Conservation (phyloP, 1,140 invertebrate genomes). For the Rhagoletis pomonella region DNA sequence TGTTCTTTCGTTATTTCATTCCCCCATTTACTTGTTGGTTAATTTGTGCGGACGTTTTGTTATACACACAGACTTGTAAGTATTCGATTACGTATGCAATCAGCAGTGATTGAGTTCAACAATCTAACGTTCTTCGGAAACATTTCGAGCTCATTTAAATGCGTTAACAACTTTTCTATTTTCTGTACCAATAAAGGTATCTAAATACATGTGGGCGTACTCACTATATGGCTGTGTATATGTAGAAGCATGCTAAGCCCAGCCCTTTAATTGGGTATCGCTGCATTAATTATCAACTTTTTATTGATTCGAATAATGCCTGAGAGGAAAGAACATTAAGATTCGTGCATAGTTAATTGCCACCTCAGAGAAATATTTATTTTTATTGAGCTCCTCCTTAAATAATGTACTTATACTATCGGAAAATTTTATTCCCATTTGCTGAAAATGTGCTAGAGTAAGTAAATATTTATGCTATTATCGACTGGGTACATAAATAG, state of each 20-base stretch:
- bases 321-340: not conserved
- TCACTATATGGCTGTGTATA: not conserved
- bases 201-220: not conserved
- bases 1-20: not conserved
- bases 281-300: not conserved
- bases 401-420: too few relatives aligned
- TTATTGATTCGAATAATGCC: not conserved
- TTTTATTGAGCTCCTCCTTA: not conserved
- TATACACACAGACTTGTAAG: not conserved
- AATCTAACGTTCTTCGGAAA: not conserved
- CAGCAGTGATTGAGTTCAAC: not conserved
- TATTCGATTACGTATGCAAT: constrained; percentile 43
- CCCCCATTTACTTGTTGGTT: not conserved
- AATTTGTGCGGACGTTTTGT: not conserved
- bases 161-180: not conserved
- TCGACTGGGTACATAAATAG: too few relatives aligned
- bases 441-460: too few relatives aligned
- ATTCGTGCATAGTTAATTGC: not conserved
- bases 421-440: too few relatives aligned
- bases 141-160: constrained; percentile 39
- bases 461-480: too few relatives aligned
- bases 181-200: not conserved
- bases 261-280: not conserved
- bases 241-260: not conserved
- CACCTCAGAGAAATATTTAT: not conserved